These are phyloP conservation scores for Cladopsammia gracilis DNA, from an alignment of 64 coral and sea anemone genomes.

Conservation along the genomic window DNA sequence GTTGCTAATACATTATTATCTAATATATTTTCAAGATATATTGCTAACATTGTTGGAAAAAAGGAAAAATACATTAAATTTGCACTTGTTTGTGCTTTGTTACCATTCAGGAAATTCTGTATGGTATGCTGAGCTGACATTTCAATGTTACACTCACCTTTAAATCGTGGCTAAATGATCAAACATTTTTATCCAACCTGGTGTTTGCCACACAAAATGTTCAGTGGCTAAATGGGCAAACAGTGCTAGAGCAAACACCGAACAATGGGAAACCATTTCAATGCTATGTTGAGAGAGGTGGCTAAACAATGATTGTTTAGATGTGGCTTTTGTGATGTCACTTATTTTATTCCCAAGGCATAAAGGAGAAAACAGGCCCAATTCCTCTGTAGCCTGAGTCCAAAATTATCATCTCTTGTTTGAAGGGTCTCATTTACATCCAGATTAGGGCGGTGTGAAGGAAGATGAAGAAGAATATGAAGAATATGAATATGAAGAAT, in stretches of 20 bases:
- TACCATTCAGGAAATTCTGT: too few species aligned
- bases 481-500: too few species aligned
- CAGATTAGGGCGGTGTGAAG: slow-evolving; percentile 7
- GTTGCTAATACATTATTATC: slow-evolving; percentile 7
- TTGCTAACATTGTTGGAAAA: slow-evolving; percentile 13
- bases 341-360: background rate
- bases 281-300: background rate
- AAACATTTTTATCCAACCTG: too few species aligned
- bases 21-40: slow-evolving; percentile 25
- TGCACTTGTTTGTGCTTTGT: too few species aligned
- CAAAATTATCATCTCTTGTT: background rate
- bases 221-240: background rate
- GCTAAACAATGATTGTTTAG: too few species aligned
- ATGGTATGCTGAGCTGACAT: background rate
- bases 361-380: background rate
- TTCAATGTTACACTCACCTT: background rate
- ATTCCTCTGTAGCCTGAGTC: background rate
- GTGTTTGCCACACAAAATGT: background rate
- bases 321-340: background rate
- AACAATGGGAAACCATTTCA: background rate
- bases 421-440: background rate
- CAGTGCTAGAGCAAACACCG: background rate
- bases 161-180: too few species aligned
- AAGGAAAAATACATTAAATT: background rate
- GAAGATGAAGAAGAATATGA: too few species aligned